Conservation (phyloP, 2,888 invertebrate genomes). For the Coelopa pilipes region DNA sequence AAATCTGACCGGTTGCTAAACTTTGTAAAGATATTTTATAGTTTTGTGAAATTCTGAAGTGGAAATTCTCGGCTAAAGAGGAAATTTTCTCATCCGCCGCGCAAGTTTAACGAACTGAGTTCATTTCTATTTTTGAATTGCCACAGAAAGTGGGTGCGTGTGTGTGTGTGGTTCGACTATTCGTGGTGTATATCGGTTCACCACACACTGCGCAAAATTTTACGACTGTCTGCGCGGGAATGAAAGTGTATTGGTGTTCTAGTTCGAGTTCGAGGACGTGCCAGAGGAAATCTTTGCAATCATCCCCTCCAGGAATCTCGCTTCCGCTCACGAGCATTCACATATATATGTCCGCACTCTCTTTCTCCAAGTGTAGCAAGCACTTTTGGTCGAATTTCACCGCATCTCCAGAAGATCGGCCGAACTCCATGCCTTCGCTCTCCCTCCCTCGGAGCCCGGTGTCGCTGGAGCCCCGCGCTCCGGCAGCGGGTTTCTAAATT, state of each 20-base stretch:
- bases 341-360: background rate
- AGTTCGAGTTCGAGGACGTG: background rate
- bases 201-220: conserved; percentile 19
- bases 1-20: background rate
- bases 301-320: too few species aligned
- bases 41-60: conserved; percentile 35
- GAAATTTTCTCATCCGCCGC: conserved; percentile 39
- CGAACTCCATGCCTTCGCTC: too few species aligned
- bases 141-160: conserved; percentile 36
- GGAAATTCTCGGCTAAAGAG: conserved; percentile 23
- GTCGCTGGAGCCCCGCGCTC: background rate
- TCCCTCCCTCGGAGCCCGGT: too few species aligned
- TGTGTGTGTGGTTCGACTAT: conserved; percentile 4
- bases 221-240: background rate
- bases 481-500: background rate
- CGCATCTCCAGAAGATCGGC: background rate
- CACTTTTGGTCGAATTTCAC: background rate
- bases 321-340: too few species aligned
- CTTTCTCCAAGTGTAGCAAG: background rate
- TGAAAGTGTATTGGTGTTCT: conserved; percentile 14
- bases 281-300: too few species aligned
- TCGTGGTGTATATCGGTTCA: conserved; percentile 15
- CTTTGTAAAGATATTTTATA: background rate
- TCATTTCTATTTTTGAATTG: conserved; percentile 67
- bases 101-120: conserved; percentile 68